Percentiles rank a stretch among this genome's conserved stretches.
phyloP scores from a whole-genome alignment of 2,113 vertebrate genomes.

The Barbus barbus region DNA sequence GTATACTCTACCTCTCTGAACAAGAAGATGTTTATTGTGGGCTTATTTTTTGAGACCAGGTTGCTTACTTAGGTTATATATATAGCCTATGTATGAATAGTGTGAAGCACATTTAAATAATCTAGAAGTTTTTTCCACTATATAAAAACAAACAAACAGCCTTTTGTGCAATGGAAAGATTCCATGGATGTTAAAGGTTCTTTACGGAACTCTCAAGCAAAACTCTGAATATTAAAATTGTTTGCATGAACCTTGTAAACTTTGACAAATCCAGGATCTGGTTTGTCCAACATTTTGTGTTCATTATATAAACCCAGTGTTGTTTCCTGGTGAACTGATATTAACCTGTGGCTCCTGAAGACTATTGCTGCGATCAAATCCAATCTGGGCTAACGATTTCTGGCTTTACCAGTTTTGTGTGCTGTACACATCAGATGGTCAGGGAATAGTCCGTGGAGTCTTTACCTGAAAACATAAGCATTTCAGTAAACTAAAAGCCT shows the following conservation, averaged over 20 bases:
- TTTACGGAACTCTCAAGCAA: background rate
- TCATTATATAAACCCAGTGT: background rate
- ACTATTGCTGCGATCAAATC: too few species aligned
- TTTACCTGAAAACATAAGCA: background rate
- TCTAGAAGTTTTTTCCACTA: too few species aligned
- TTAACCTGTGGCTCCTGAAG: too few species aligned
- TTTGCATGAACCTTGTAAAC: background rate
- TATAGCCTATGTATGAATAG: too few species aligned
- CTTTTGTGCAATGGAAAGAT: too few species aligned
- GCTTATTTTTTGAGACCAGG: too few species aligned
- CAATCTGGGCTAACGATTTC: background rate
- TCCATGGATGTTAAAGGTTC: too few species aligned
- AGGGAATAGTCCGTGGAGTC: background rate
- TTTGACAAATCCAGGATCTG: background rate
- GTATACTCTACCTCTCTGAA: too few species aligned
- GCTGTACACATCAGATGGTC: background rate
- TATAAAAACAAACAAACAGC: too few species aligned
- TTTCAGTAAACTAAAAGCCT: background rate
- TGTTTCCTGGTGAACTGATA: background rate
- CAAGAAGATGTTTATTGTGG: too few species aligned
- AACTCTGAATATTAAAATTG: background rate
- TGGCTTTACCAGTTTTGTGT: background rate
- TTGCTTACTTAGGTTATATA: too few species aligned
- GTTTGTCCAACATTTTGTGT: background rate
- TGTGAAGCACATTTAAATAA: too few species aligned